Conservation (phyloP, 2,888 invertebrate genomes). For the Scaptomyza polygonia region DNA sequence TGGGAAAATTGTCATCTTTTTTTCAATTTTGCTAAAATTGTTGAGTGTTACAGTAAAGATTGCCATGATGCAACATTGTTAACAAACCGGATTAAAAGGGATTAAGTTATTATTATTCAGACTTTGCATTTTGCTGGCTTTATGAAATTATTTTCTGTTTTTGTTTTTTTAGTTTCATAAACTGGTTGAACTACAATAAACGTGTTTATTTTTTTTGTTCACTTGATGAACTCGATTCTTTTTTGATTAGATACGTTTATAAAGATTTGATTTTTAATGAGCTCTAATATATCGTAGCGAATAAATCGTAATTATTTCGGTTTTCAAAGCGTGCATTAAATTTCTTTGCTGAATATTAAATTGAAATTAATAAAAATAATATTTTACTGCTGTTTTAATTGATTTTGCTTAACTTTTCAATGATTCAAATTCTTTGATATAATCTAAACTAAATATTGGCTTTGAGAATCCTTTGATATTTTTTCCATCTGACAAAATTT, state of each 20-base stretch:
- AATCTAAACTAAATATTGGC: not conserved
- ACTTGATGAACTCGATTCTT: not conserved
- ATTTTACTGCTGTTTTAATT: too few relatives aligned
- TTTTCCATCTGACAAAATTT: not conserved
- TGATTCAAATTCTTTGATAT: too few relatives aligned
- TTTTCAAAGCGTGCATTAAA: not conserved
- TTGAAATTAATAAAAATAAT: too few relatives aligned
- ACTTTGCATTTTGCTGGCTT: conserved; percentile 4
- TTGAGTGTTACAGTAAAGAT: conserved; percentile 37
- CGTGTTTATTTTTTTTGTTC: conserved; percentile 4
- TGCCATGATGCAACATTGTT: conserved; percentile 22
- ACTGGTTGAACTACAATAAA: not conserved
- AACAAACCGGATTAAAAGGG: conserved; percentile 13
- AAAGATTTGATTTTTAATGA: not conserved
- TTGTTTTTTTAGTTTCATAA: not conserved
- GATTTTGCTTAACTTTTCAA: too few relatives aligned
- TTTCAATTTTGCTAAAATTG: conserved; percentile 44
- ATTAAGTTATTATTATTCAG: conserved; percentile 19
- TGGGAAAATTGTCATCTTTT: too few relatives aligned
- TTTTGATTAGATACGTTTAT: not conserved
- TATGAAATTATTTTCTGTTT: conserved; percentile 1
- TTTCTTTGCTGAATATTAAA: too few relatives aligned
- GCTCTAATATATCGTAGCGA: not conserved
- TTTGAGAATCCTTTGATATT: too few relatives aligned
- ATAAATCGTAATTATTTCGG: not conserved